Evolutionary conservation across 2,888 invertebrate species (phyloP).

Genomic region (Drosophila infuscata): DNA sequence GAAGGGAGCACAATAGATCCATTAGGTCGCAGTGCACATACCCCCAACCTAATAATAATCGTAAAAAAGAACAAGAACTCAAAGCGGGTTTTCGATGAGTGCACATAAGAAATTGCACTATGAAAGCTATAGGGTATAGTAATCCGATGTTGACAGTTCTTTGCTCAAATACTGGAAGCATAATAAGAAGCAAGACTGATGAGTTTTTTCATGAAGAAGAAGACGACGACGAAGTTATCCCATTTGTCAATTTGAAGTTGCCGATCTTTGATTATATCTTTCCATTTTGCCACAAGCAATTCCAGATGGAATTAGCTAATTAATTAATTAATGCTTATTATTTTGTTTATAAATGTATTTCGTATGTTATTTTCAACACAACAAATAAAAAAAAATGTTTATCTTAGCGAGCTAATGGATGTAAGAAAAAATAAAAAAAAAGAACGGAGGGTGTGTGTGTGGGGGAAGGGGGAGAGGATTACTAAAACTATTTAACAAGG

Average conservation of each 20-base stretch:
- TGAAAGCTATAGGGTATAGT: not conserved
- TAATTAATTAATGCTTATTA: not conserved
- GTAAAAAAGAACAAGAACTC: not conserved
- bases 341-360: conserved; percentile 27
- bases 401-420: conserved; percentile 34
- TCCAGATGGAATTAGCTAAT: not conserved
- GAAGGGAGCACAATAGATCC: too few species aligned
- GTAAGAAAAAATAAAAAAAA: conserved; percentile 35
- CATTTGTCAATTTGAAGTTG: not conserved
- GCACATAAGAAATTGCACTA: not conserved
- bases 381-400: conserved; percentile 42
- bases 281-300: not conserved
- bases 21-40: too few species aligned
- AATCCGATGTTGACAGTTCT: not conserved
- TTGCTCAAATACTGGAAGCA: not conserved
- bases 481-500: conserved; percentile 74
- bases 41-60: too few species aligned
- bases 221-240: not conserved
- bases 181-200: not conserved
- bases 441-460: conserved; percentile 6
- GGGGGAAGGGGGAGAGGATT: not conserved
- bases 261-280: not conserved
- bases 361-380: conserved; percentile 39
- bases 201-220: not conserved
- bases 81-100: not conserved